A percentile compares a stretch with the other conserved stretches of the same genome.
Conservation (phyloP, 2,113 vertebrate genomes). For the Larimichthys polyactis region DNA sequence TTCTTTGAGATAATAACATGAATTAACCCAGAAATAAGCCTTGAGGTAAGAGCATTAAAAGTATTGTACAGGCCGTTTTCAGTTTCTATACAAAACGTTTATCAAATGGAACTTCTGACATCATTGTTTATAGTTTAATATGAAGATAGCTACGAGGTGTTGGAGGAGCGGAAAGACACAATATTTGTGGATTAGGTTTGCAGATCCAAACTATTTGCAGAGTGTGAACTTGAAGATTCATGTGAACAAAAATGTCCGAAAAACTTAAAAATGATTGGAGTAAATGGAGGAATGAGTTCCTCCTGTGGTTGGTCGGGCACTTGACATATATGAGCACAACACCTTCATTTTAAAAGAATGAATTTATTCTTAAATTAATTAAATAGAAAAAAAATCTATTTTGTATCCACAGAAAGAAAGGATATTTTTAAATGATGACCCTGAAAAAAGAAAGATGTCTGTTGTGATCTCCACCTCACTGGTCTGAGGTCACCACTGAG, state of each 20-base stretch:
- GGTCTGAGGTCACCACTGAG: neutral
- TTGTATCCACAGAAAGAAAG: neutral
- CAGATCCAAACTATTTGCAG: constrained; percentile 40
- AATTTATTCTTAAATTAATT: neutral
- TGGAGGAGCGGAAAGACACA: constrained; percentile 29
- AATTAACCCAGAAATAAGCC: no score
- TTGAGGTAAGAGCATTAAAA: no score
- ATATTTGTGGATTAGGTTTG: constrained; percentile 35
- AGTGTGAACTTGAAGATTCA: constrained; percentile 19
- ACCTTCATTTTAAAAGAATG: neutral
- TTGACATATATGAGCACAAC: neutral
- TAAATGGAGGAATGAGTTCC: constrained; percentile 3
- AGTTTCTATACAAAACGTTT: no score
- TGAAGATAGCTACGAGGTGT: neutral
- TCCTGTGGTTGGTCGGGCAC: no score
- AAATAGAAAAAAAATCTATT: neutral
- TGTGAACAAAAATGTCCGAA: constrained; percentile 48
- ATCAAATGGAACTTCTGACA: neutral
- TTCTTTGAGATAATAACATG: no score
- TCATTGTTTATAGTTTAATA: neutral
- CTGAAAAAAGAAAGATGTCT: neutral
- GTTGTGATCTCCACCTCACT: neutral
- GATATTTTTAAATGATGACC: neutral
- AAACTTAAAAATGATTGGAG: constrained; percentile 27
- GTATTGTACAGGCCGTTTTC: no score